A percentile compares a stretch with the other conserved stretches of the same genome.
Evolutionary conservation across 1,140 invertebrate species (phyloP).

Genomic region (Lepidurus packardi): DNA sequence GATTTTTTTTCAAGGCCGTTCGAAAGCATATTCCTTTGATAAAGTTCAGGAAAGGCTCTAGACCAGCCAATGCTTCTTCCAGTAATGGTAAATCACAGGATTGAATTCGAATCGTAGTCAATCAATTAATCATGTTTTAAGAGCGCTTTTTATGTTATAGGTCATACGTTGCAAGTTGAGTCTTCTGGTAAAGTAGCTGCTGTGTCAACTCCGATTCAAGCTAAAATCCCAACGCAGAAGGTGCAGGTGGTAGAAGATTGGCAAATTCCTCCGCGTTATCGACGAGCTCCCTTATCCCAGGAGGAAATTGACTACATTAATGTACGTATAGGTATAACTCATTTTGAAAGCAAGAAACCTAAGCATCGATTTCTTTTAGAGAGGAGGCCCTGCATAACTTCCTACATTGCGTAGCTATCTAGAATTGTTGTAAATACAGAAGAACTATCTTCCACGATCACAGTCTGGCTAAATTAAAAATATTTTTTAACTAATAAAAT

Average conservation of each 20-base stretch:
- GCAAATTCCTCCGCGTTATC: background rate
- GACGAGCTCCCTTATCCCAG: background rate
- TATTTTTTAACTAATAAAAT: background rate
- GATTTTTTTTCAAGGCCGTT: background rate
- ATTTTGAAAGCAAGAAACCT: background rate
- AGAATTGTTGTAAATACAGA: background rate
- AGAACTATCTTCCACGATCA: background rate
- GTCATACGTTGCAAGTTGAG: background rate
- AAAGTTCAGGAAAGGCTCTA: background rate
- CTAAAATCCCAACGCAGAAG: background rate
- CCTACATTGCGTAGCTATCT: background rate
- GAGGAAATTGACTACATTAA: constrained; percentile 11
- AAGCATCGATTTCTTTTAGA: background rate
- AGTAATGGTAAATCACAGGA: background rate
- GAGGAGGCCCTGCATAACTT: background rate
- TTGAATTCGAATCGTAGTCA: background rate
- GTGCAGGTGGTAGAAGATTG: background rate
- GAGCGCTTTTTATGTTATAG: background rate
- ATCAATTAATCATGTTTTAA: background rate
- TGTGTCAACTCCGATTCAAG: background rate
- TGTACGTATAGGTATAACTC: background rate
- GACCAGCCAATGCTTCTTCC: background rate
- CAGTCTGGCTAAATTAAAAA: background rate
- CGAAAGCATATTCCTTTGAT: constrained; percentile 1
- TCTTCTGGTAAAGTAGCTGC: background rate